phyloP scores from a whole-genome alignment of 2,888 invertebrate genomes.

The Phyllotreta cruciferae region DNA sequence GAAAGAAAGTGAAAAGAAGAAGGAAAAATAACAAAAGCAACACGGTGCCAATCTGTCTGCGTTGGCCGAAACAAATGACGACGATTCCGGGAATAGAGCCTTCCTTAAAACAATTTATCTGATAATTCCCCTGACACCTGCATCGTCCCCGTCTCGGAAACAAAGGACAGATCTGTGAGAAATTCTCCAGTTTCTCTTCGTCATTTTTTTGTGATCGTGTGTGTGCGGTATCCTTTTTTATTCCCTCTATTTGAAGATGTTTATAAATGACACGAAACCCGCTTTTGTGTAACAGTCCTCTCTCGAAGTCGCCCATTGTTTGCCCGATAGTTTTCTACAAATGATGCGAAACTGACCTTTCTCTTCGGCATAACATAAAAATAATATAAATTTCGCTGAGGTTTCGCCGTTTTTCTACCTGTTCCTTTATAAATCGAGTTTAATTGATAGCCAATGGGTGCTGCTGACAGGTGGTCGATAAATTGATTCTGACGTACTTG shows the following conservation, averaged over 20 bases:
- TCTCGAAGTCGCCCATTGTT: constrained; percentile 11
- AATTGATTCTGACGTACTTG: too few species aligned
- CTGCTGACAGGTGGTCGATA: too few species aligned
- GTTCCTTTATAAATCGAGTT: constrained; percentile 4
- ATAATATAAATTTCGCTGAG: neutral
- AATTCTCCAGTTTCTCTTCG: constrained; percentile 15
- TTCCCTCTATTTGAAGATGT: constrained; percentile 20
- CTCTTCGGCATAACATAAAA: constrained; percentile 2
- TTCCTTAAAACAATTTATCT: constrained; percentile 49
- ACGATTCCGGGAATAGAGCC: constrained; percentile 42
- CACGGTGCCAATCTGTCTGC: constrained; percentile 41
- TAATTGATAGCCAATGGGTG: constrained; percentile 5
- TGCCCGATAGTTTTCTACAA: constrained; percentile 19
- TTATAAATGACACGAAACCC: constrained; percentile 33
- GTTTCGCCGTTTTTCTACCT: constrained; percentile 1
- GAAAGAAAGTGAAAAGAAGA: constrained; percentile 9
- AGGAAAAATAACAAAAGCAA: constrained; percentile 18
- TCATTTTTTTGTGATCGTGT: neutral
- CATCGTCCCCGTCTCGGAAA: constrained; percentile 36
- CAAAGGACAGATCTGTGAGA: constrained; percentile 36
- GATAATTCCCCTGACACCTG: constrained; percentile 47
- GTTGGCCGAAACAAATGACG: constrained; percentile 42
- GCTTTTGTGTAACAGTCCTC: constrained; percentile 21
- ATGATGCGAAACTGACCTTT: constrained; percentile 23
- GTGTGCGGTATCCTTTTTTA: neutral